Percentiles rank a stretch among this genome's conserved stretches.
These are phyloP conservation scores for Pyxicephalus adspersus DNA, from an alignment of 2,113 vertebrate genomes.

Conservation along the genomic window DNA sequence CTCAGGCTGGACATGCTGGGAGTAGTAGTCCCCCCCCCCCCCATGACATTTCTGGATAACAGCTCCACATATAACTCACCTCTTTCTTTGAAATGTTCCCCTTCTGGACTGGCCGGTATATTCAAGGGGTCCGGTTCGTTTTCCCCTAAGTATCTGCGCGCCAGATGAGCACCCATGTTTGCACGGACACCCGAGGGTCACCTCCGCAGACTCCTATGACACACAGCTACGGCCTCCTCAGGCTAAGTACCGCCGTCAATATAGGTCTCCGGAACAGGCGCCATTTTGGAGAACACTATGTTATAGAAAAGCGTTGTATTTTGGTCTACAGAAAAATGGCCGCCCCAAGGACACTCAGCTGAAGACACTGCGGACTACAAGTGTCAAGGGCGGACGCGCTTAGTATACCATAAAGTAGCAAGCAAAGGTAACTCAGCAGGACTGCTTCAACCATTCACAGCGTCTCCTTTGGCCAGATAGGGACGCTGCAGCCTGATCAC, in stretches of 20 bases:
- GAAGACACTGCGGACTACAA: background rate
- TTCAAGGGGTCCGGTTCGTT: constrained; percentile 23
- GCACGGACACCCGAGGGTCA: constrained; percentile 11
- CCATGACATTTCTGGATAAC: background rate
- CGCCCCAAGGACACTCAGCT: background rate
- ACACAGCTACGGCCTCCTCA: background rate
- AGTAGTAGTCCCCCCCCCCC: background rate
- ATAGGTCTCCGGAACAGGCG: background rate
- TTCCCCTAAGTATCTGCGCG: constrained; percentile 18
- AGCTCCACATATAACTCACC: background rate
- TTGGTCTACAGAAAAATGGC: constrained; percentile 9
- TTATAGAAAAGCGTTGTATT: background rate
- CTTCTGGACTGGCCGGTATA: constrained; percentile 18
- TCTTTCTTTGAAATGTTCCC: background rate
- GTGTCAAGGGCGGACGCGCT: no score
- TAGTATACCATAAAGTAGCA: no score
- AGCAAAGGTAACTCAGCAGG: no score
- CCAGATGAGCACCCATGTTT: constrained; percentile 27
- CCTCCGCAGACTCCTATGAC: constrained; percentile 12
- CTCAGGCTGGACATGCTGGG: background rate
- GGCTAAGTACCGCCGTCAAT: background rate
- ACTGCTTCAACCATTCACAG: no score
- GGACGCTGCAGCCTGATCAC: no score
- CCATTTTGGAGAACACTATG: background rate
- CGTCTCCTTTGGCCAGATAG: no score